Evolutionary conservation across 2,888 invertebrate genomes (phyloP).

Genomic region (Halictus quadricinctus): DNA sequence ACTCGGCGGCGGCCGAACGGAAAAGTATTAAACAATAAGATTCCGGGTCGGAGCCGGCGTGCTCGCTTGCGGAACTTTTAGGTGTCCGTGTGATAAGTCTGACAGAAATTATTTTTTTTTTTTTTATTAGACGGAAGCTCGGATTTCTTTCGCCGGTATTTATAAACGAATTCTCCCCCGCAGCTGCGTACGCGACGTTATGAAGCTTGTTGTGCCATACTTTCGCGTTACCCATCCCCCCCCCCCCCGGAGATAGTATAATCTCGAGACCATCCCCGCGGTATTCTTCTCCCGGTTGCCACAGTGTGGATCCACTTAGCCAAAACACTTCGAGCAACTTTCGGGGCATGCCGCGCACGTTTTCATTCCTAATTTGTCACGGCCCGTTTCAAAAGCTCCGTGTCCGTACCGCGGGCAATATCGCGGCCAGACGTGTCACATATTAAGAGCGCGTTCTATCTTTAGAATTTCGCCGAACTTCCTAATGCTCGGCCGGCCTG

Average conservation of each 20-base stretch:
- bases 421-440: slow-evolving; percentile 18
- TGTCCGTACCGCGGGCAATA: neutral
- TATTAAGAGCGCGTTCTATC: slow-evolving; percentile 36
- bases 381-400: neutral
- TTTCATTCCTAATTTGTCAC: slow-evolving; percentile 46
- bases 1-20: neutral
- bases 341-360: slow-evolving; percentile 24
- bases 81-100: neutral
- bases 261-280: neutral
- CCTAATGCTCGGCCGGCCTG: neutral
- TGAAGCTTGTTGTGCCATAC: slow-evolving; percentile 7
- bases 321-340: slow-evolving; percentile 31
- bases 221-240: slow-evolving; percentile 8
- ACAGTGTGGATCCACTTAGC: slow-evolving; percentile 39
- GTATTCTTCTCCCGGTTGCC: slow-evolving; percentile 2
- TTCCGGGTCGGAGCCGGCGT: neutral
- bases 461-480: slow-evolving; percentile 18
- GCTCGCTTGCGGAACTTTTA: neutral
- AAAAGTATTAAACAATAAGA: neutral
- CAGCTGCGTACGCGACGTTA: neutral
- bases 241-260: neutral
- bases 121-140: neutral
- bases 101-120: neutral
- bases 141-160: neutral
- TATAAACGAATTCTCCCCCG: slow-evolving; percentile 17